Evolutionary conservation across 2,888 invertebrate genomes (phyloP).

Genomic region (Willowsia nigromaculata): DNA sequence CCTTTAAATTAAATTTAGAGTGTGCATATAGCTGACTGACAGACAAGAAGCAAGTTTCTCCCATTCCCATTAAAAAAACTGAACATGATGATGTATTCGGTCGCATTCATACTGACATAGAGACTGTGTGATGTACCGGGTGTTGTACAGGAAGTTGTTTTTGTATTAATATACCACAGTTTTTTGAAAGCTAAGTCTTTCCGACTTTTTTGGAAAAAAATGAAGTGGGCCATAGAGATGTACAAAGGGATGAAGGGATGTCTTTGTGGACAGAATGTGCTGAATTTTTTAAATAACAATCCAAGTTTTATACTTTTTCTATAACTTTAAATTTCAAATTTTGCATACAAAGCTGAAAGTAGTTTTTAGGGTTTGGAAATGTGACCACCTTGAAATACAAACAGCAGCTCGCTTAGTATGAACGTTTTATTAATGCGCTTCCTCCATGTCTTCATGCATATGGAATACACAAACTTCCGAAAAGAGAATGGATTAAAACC

Average conservation of each 20-base stretch:
- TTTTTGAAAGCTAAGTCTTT: background rate
- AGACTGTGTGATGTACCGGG: too few relatives aligned
- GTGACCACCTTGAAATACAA: too few relatives aligned
- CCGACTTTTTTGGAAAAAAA: background rate
- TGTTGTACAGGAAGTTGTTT: constrained; percentile 9
- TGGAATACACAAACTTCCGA: background rate
- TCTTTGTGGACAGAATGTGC: too few relatives aligned
- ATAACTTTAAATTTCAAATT: too few relatives aligned
- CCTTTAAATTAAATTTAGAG: background rate
- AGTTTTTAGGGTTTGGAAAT: too few relatives aligned
- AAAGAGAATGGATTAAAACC: constrained; percentile 9
- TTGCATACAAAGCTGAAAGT: too few relatives aligned
- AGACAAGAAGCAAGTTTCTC: background rate
- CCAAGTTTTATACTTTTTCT: too few relatives aligned
- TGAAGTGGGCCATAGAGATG: too few relatives aligned
- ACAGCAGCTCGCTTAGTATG: too few relatives aligned
- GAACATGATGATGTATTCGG: background rate
- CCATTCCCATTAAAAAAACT: background rate
- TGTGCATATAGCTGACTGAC: background rate
- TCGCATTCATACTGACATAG: background rate
- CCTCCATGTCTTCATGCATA: background rate
- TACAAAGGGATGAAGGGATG: too few relatives aligned
- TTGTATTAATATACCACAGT: background rate
- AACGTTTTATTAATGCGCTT: background rate
- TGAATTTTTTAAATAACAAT: too few relatives aligned